phyloP scores from a whole-genome alignment of 2,113 vertebrate species.

The Cottus gobio region DNA sequence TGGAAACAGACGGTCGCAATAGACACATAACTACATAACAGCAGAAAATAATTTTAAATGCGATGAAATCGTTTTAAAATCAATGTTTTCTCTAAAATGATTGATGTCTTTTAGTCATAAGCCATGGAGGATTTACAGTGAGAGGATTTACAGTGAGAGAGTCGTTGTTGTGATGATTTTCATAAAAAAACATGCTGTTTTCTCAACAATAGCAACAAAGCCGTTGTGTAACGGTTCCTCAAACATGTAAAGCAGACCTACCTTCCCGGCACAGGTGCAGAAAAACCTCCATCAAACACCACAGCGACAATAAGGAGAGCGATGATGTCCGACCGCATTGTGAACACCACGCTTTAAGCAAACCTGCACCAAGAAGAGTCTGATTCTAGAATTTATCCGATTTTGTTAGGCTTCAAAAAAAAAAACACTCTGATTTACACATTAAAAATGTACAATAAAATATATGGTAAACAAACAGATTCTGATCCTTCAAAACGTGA shows the following conservation, averaged over 20 bases:
- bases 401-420: background rate
- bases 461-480: too few species aligned
- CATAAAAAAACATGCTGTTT: background rate
- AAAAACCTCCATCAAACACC: background rate
- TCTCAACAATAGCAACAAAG: background rate
- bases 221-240: too few species aligned
- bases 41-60: background rate
- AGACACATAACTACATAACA: background rate
- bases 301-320: background rate
- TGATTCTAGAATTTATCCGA: background rate
- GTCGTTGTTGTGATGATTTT: background rate
- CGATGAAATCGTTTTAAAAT: too few species aligned
- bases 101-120: background rate
- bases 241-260: background rate
- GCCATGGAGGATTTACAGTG: background rate
- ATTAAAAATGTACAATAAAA: too few species aligned
- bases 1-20: background rate
- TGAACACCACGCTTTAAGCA: rapidly evolving
- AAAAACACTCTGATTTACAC: background rate
- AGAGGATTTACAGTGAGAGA: background rate
- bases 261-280: conserved; percentile 15
- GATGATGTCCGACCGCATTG: background rate
- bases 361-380: background rate
- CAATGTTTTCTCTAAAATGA: background rate
- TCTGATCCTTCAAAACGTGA: too few species aligned